Evolutionary conservation across 2,888 invertebrate species (phyloP).

Genomic region (Helleia helle): DNA sequence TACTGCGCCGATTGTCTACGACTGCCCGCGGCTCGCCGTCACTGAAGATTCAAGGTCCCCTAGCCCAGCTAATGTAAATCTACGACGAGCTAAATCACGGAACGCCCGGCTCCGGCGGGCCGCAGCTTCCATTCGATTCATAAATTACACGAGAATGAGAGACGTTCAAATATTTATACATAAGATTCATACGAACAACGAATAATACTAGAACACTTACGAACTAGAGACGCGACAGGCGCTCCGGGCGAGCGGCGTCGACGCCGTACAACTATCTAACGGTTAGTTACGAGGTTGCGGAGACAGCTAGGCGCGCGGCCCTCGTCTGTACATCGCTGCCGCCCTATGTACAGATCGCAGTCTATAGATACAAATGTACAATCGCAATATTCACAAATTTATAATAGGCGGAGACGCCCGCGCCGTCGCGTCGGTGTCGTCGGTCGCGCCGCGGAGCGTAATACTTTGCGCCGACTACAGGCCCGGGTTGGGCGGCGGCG

Average conservation of each 20-base stretch:
- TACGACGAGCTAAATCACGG: constrained; percentile 69
- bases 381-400: constrained; percentile 66
- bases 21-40: constrained; percentile 66
- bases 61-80: constrained; percentile 73
- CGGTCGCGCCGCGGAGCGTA: constrained; percentile 37
- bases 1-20: constrained; percentile 73
- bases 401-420: constrained; percentile 47
- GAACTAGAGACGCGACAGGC: constrained; percentile 54
- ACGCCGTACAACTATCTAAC: constrained; percentile 28
- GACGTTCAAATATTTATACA: constrained; percentile 73
- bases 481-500: constrained; percentile 81
- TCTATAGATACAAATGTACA: constrained; percentile 70
- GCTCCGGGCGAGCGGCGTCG: constrained; percentile 44
- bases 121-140: constrained; percentile 62
- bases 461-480: constrained; percentile 60
- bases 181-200: constrained; percentile 72
- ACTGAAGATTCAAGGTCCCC: constrained; percentile 72
- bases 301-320: constrained; percentile 23
- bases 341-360: constrained; percentile 49
- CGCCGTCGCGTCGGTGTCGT: constrained; percentile 26
- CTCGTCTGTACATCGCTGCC: constrained; percentile 62
- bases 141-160: constrained; percentile 72
- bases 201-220: constrained; percentile 73
- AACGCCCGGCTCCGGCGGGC: constrained; percentile 45
- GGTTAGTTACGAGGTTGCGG: constrained; percentile 5